Conservation (phyloP, 2,888 invertebrate species). For the Tricholauxania praeusta region DNA sequence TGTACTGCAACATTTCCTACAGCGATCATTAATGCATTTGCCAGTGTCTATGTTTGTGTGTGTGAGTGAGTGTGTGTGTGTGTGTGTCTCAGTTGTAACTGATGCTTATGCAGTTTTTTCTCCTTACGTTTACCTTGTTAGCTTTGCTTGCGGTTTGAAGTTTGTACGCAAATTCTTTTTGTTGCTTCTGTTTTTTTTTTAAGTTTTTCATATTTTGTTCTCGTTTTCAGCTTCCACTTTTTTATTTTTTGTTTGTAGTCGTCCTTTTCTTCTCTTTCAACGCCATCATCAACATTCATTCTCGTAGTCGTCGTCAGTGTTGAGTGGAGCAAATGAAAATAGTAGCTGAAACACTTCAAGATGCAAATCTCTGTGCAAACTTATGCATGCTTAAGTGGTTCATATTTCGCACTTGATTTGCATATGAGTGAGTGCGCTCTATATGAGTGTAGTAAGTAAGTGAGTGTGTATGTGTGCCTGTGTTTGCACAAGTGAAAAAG, state of each 20-base stretch:
- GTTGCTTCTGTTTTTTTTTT: background rate
- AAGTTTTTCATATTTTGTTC: background rate
- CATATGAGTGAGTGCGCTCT: constrained; percentile 38
- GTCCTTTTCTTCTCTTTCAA: background rate
- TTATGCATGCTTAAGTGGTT: constrained; percentile 51
- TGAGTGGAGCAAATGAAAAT: constrained; percentile 21
- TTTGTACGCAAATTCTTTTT: constrained; percentile 10
- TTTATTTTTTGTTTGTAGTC: background rate
- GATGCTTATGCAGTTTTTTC: background rate
- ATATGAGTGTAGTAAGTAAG: background rate
- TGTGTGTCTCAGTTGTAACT: constrained; percentile 1
- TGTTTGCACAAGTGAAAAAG: constrained; percentile 5
- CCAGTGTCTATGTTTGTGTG: background rate
- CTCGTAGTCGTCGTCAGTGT: background rate
- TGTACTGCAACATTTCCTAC: no score
- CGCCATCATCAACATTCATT: no score
- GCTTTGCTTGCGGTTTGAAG: constrained; percentile 19
- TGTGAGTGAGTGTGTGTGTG: background rate
- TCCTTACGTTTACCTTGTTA: background rate
- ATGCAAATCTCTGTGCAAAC: constrained; percentile 51
- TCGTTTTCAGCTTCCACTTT: constrained; percentile 1
- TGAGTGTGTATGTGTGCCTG: constrained; percentile 2
- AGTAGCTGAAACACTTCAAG: constrained; percentile 45
- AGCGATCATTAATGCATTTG: no score
- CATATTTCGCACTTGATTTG: constrained; percentile 49